Base-by-base conservation (phyloP, 1,140 invertebrate genomes). In the Pomacea maculata region DNA sequence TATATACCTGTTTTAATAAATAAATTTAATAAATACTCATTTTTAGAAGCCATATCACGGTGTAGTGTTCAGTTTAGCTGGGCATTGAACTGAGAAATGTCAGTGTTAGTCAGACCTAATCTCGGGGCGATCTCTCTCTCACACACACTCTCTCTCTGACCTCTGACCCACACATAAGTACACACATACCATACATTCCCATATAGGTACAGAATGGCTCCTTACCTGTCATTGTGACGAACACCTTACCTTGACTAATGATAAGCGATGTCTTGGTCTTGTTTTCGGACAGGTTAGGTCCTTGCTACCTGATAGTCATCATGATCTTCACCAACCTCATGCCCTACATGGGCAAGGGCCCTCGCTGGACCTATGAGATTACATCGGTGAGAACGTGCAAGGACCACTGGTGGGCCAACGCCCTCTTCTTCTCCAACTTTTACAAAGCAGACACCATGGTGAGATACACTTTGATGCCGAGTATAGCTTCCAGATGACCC, bases 221-320 rank as follows among this genome's bases (percentile, higher is more conserved):
- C 6, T 45, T 45, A 6, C 2, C 34, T 45, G 34, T 45, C 34
- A 6, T 45, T 0, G 34, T 45, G 3, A 45, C 34, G 1, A 45
- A 45, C 34, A 45, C 34, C 34, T 19, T 34, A 19, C 8, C 54
- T 54, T 19, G 34, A 9, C 54, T 73, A 21, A 7, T n/a, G 71
- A 19, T 55, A 45, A 19, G 17, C 19, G 25, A 55, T 21, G 34
- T 25, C 21, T 73, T 21, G n/a, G 19, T 45, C 65, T 67, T 25
- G n/a, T 67, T 61, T 74, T 80, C n/a, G 4, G 68, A 54, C 75
- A 85, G 83, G 54, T 92, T 97, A 54, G 96, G 95, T 0, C 94
- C 95, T 0, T 95, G 95, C 1, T 96, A 96, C 89, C 92, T 96
- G 86, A 95, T 95, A 85, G 94, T 95, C 75, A 91, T 97, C 75